Evolutionary conservation across 2,888 invertebrate species (phyloP).

Genomic region (Allolobophora icterica): DNA sequence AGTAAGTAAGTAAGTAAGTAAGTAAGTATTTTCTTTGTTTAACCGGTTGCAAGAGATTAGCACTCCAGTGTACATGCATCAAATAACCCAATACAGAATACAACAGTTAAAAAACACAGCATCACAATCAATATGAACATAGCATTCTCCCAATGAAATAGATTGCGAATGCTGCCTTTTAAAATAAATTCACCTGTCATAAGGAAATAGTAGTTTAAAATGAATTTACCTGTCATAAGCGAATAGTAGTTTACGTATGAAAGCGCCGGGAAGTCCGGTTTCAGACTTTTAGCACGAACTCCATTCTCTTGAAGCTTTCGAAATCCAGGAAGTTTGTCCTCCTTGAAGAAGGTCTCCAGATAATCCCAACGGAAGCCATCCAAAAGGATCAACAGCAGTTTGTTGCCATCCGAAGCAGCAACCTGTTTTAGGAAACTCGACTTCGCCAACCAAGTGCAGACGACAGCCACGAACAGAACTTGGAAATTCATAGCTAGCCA

Average conservation of each 20-base stretch:
- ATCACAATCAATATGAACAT: too few species aligned
- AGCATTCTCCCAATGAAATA: too few species aligned
- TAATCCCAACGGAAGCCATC: constrained; percentile 62
- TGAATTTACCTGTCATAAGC: constrained; percentile 56
- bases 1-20: too few species aligned
- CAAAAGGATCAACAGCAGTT: constrained; percentile 46
- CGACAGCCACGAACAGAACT: not conserved
- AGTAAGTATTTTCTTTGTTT: too few species aligned
- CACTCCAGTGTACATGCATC: too few species aligned
- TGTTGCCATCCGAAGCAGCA: not conserved
- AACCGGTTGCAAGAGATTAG: too few species aligned
- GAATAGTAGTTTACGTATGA: constrained; percentile 60
- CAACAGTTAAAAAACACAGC: too few species aligned
- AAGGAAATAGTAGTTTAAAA: constrained; percentile 57
- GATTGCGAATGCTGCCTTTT: too few species aligned
- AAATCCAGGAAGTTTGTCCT: constrained; percentile 52
- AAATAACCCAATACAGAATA: too few species aligned
- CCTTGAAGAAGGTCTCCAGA: constrained; percentile 41
- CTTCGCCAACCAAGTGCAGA: not conserved
- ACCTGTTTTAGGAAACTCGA: not conserved
- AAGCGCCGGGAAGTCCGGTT: constrained; percentile 55
- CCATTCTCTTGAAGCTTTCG: constrained; percentile 50
- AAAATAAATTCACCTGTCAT: constrained; percentile 55
- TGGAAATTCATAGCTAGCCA: not conserved
- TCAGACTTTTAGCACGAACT: constrained; percentile 53